A percentile compares a stretch with the other conserved stretches of the same genome.
Evolutionary conservation across 1,140 invertebrate species (phyloP).

Genomic region (Aphidius gifuensis): DNA sequence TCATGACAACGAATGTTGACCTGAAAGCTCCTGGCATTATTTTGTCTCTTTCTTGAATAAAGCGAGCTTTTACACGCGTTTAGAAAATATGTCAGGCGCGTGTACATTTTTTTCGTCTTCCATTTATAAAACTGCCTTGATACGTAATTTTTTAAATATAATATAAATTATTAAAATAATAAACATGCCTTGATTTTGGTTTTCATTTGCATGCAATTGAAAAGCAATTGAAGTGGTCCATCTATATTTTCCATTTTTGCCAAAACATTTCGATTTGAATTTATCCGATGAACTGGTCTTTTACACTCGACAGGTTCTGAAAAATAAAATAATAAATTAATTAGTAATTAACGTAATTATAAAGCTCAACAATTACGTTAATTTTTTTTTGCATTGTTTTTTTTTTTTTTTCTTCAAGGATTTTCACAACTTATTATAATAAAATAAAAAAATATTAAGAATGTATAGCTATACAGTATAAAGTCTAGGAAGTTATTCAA

Average conservation of each 20-base stretch:
- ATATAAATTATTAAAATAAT: not conserved
- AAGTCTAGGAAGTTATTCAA: too few species aligned
- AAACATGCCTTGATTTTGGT: conserved; percentile 60
- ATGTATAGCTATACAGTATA: too few species aligned
- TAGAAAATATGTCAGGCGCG: conserved; percentile 42
- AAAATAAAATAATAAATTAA: conserved; percentile 16
- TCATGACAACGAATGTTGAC: conserved; percentile 48
- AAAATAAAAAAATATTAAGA: too few species aligned
- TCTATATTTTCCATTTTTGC: conserved; percentile 60
- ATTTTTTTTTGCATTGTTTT: too few species aligned
- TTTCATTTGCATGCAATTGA: conserved; percentile 60
- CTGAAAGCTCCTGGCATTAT: conserved; percentile 18
- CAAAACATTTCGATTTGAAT: conserved; percentile 57
- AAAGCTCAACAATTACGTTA: too few species aligned
- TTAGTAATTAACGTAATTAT: too few species aligned
- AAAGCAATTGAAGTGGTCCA: conserved; percentile 65
- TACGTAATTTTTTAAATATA: not conserved
- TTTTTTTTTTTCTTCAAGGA: too few species aligned
- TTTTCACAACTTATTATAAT: too few species aligned
- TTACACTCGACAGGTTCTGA: conserved; percentile 30
- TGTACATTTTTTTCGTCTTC: conserved; percentile 14
- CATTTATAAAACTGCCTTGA: not conserved
- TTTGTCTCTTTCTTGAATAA: conserved; percentile 20
- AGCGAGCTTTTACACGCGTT: conserved; percentile 29
- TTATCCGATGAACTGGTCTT: conserved; percentile 12